Conservation (phyloP, 2,797 vertebrate genomes). For the Sebastiscus albofasciatus region DNA sequence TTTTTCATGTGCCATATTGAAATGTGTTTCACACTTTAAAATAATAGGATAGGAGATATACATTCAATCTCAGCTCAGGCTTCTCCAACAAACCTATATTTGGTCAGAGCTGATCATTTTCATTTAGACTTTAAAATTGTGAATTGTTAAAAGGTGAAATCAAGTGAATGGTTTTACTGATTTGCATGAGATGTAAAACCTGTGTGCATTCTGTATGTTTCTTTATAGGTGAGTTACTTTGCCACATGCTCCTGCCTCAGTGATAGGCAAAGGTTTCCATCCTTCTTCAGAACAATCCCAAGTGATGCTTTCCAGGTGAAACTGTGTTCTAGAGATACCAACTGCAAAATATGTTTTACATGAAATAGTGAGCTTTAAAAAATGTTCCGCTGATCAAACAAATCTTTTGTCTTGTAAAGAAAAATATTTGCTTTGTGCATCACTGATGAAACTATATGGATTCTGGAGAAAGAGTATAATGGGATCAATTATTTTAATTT, state of each 20-base stretch:
- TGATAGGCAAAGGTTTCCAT: constrained; percentile 52
- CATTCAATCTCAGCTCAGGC: neutral
- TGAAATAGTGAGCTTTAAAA: neutral
- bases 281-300: constrained; percentile 74
- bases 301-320: constrained; percentile 75
- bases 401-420: neutral
- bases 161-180: neutral
- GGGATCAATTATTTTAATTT: neutral
- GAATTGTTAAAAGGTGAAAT: neutral
- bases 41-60: neutral
- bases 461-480: neutral
- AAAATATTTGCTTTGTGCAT: neutral
- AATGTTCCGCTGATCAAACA: neutral
- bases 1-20: neutral
- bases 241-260: constrained; percentile 69
- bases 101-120: neutral
- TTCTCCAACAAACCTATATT: neutral
- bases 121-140: neutral
- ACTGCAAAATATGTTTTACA: neutral
- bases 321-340: neutral
- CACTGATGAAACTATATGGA: neutral
- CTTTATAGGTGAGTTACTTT: constrained; percentile 76
- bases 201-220: neutral
- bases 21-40: neutral
- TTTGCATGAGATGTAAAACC: neutral